Conservation (phyloP, 1,140 invertebrate species). For the Lysiphlebus fabarum region DNA sequence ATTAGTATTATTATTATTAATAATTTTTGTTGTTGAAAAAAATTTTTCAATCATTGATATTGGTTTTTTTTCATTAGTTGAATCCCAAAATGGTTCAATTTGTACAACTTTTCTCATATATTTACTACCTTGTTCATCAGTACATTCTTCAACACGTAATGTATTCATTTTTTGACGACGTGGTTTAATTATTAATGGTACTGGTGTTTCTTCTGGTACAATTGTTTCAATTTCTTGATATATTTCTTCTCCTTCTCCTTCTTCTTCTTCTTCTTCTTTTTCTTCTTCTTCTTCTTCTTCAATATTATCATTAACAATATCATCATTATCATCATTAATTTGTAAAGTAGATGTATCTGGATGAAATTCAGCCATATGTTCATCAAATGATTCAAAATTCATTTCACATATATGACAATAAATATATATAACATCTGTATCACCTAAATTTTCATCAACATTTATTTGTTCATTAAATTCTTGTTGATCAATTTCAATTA, state of each 20-base stretch:
- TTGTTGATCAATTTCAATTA: conserved; percentile 38
- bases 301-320: conserved; percentile 13
- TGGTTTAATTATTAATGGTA: neutral
- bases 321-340: conserved; percentile 48
- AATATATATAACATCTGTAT: no score
- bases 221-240: no score
- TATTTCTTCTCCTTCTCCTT: no score
- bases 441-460: no score
- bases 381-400: conserved; percentile 62
- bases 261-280: no score
- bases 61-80: conserved; percentile 33
- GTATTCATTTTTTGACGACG: conserved; percentile 51
- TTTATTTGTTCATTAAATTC: conserved; percentile 32
- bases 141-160: conserved; percentile 51
- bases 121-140: conserved; percentile 54
- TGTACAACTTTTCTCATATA: conserved; percentile 58
- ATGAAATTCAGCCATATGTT: conserved; percentile 65
- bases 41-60: conserved; percentile 53
- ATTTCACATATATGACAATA: conserved; percentile 62
- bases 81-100: conserved; percentile 58
- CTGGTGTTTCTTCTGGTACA: neutral
- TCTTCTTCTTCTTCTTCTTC: no score
- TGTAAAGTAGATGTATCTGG: conserved; percentile 65
- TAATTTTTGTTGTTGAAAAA: conserved; percentile 51
- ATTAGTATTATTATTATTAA: conserved; percentile 25